These are phyloP conservation scores for Podocnemis expansa DNA, from an alignment of 2,113 vertebrate species.

Conservation along the genomic window DNA sequence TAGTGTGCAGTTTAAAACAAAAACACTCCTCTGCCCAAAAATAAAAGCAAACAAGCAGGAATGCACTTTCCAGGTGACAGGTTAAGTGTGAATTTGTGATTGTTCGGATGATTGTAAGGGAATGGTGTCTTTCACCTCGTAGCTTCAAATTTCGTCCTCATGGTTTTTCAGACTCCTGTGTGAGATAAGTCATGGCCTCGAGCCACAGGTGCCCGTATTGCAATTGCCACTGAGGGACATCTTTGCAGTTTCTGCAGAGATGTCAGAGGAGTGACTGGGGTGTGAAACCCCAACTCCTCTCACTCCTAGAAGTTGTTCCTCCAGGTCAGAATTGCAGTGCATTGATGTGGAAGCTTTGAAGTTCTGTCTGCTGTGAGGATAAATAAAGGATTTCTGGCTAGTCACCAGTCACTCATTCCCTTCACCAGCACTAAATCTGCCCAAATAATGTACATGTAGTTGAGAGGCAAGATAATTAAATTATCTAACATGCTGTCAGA, in stretches of 20 bases:
- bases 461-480: neutral
- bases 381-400: neutral
- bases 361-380: neutral
- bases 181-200: fast-evolving
- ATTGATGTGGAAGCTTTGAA: fast-evolving
- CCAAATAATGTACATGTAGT: neutral
- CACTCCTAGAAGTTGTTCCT: neutral
- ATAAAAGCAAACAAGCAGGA: fast-evolving
- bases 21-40: neutral
- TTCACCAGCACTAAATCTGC: neutral
- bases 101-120: neutral
- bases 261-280: fast-evolving
- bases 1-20: neutral
- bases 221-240: too few species aligned
- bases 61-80: neutral
- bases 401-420: neutral
- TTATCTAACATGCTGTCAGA: fast-evolving
- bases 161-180: neutral
- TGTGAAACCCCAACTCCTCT: neutral
- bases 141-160: neutral
- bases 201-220: fast-evolving
- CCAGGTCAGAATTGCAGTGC: neutral
- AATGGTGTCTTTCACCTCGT: fast-evolving
- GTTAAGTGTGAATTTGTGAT: neutral
- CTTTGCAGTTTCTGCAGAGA: fast-evolving